Conservation (phyloP, 2,113 vertebrate genomes). For the Tragelaphus scriptus region DNA sequence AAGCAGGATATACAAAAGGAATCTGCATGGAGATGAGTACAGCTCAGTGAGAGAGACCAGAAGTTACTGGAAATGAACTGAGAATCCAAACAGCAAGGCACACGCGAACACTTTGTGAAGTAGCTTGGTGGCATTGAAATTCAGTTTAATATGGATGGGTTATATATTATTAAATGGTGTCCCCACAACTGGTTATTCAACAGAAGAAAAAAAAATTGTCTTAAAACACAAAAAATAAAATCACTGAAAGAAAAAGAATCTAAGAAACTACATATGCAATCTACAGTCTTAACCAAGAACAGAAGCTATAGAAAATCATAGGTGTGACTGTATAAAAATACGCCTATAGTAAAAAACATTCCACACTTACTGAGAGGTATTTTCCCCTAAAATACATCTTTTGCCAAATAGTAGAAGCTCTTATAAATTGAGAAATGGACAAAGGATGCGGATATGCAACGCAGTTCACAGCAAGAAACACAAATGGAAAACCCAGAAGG, state of each 20-base stretch:
- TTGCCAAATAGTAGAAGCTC: background rate
- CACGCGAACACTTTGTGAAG: rapidly evolving
- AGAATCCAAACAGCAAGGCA: background rate
- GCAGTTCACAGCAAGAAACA: background rate
- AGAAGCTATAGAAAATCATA: background rate
- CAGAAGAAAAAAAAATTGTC: background rate
- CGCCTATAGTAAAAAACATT: background rate
- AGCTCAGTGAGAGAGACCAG: too few relatives aligned
- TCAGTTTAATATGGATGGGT: rapidly evolving
- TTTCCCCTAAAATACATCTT: background rate
- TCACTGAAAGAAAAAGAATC: background rate
- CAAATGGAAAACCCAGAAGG: too few relatives aligned
- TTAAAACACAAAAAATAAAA: background rate
- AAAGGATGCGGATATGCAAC: rapidly evolving
- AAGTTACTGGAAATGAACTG: background rate
- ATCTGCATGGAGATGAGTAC: rapidly evolving
- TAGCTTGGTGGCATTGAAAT: background rate
- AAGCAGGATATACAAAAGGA: background rate
- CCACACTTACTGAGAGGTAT: background rate
- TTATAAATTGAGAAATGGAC: background rate
- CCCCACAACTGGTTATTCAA: background rate
- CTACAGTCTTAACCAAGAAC: background rate
- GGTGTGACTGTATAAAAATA: background rate
- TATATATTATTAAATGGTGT: background rate
- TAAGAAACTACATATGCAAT: background rate